Evolutionary conservation across 2,888 invertebrate genomes (phyloP), one percentile per base, ranked within the genome.

Genomic region (Hyposoter dolosus): DNA sequence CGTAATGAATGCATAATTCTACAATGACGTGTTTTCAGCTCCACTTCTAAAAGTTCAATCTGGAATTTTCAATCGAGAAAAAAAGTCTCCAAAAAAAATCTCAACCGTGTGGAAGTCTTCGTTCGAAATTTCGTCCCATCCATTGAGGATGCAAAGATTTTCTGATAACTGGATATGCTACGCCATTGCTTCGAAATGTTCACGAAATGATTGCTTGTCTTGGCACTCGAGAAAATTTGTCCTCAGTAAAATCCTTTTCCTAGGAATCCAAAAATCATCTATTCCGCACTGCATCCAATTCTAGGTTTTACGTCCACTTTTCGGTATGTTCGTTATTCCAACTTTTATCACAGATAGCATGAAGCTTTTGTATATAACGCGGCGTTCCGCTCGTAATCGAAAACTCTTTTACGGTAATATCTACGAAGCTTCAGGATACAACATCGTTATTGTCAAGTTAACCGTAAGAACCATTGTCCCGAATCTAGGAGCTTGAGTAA

Each of bases 391-490:
- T 71, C 71, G 56, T 53, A 79, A 79, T 79, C 66, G 71, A 80
- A 80, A 72, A 72, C 43, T 71, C 47, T 60, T 63, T 47, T 47
- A 35, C 60, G 71, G 47, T 47, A 47, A 80, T 72, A 63, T 71
- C 75, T 40, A 12, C 47, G 68, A 68, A 68, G 74, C 60, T 77
- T 63, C 9, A 32, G 53, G 45, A 17, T 68, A 71, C 53, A 66
- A 50, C 40, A 50, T 66, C 69, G 75, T 79, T 79, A 79, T 68
- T 69, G 60, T 79, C 63, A 79, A 69, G 79, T 68, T 82, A 66
- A 66, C 66, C 63, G 50, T 43, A 72, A 35, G 68, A 63, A 60
- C 40, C 60, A 69, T 75, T 79, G 79, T 75, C 74, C 56, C 47
- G 74, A 43, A 35, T 53, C 69, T 40, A 60, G n/a, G 23, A 79